Conservation (phyloP, 2,113 vertebrate genomes). For the Rostratula benghalensis region DNA sequence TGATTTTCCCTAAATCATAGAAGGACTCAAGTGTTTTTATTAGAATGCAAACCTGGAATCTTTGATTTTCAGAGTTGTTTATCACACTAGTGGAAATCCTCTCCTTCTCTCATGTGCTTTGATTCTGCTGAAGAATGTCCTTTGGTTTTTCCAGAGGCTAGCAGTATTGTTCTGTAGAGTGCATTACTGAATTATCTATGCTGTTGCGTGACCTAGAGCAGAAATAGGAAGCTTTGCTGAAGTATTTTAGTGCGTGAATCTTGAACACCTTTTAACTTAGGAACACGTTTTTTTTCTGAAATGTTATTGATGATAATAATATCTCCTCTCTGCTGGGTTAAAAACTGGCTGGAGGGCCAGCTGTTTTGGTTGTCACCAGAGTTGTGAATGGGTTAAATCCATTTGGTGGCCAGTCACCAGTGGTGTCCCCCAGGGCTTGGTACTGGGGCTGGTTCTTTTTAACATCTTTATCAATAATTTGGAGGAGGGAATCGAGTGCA, state of each 20-base stretch:
- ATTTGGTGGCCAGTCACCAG: no score
- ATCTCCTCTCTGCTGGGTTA: no score
- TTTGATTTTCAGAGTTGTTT: background rate
- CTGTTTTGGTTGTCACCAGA: no score
- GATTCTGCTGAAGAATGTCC: background rate
- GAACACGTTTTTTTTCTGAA: background rate
- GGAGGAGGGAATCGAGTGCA: no score
- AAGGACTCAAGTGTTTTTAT: background rate
- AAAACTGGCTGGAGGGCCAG: no score
- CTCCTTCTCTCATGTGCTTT: background rate
- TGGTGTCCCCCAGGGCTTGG: no score
- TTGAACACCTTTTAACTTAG: background rate
- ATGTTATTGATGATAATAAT: background rate
- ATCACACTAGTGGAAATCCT: background rate
- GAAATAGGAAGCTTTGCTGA: background rate
- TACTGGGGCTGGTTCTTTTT: no score
- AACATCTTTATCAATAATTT: no score
- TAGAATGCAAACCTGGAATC: background rate
- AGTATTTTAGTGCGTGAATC: background rate
- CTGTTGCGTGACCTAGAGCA: background rate
- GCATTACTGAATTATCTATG: background rate
- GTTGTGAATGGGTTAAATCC: no score
- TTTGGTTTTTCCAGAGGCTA: background rate
- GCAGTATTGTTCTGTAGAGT: background rate
- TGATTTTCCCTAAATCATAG: background rate